Evolutionary conservation across 2,797 vertebrate genomes (phyloP).

Genomic region (Arctocebus calabarensis): DNA sequence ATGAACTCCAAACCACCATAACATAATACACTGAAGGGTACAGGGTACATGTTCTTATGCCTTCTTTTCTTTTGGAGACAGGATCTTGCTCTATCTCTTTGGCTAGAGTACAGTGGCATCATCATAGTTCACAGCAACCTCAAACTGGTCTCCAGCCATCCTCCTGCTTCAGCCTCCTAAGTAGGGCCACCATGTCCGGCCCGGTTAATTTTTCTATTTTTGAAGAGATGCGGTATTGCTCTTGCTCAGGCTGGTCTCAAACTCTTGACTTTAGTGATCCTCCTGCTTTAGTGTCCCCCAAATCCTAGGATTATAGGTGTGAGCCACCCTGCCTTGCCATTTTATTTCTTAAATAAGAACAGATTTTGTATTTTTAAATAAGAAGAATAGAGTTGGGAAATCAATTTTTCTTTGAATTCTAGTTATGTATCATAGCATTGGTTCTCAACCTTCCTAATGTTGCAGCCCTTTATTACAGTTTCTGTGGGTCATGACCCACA

Average conservation of each 20-base stretch:
- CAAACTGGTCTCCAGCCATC: neutral
- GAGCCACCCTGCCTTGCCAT: neutral
- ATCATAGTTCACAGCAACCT: neutral
- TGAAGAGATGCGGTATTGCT: neutral
- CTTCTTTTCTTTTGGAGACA: neutral
- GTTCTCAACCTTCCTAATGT: no score
- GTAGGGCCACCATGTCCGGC: neutral
- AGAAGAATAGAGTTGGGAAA: conserved; percentile 47
- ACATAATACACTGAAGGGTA: neutral
- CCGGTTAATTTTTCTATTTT: neutral
- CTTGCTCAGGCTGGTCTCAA: neutral
- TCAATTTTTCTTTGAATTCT: conserved; percentile 58
- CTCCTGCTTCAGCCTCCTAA: neutral
- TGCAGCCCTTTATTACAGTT: no score
- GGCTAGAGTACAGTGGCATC: neutral
- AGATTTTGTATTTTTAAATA: conserved; percentile 33
- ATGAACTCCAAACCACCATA: conserved; percentile 30
- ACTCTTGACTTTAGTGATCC: neutral
- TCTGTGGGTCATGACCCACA: no score
- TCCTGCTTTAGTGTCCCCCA: neutral
- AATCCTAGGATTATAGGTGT: neutral
- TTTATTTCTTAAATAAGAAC: neutral
- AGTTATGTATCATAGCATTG: neutral
- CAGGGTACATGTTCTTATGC: neutral
- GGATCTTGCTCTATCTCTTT: neutral